Base-by-base conservation (phyloP, 2,888 invertebrate genomes). In the Spilarctia lutea region DNA sequence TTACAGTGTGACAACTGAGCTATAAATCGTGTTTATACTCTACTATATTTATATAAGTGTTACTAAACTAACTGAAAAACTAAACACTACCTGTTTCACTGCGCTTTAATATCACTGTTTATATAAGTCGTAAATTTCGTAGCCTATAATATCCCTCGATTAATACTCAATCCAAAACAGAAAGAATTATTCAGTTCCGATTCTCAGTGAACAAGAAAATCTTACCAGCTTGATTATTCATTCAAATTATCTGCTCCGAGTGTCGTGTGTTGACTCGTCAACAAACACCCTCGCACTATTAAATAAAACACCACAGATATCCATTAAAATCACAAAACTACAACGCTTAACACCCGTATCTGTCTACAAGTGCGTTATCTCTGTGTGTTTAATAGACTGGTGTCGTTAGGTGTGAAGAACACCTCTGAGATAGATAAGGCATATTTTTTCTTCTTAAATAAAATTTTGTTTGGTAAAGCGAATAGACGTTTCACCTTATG, bases 271-370 rank as follows among this genome's bases (percentile, higher is more conserved):
- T 13, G 3, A 60, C 60, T 27, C 27, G n/a, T 60, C 60, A 27
- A 30, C 30, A 63, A 52, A 30, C 60, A 63, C 60, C 60, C 27
- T 63, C 16, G 30, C 27, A 30, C 16, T 11, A 6, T 24, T 52
- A 52, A 52, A 52, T 52, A 52, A 35, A 35, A 65, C 33, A 65
- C 45, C 63, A 20, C n/a, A 65, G 63, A 56, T 56, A 71, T 71
- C 45, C 45, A n/a, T 71, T 45, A 42, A 71, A 71, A 56, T 30
- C 30, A 63, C 71, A 65, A 65, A 63, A 45, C 30, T 60, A 60
- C 69, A 65, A 65, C 71, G 33, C 45, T 71, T 71, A 42, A 71
- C 71, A 71, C 71, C 65, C 65, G 16, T 24, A 71, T 71, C 71
- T 65, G 65, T 71, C 48, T 42, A 33, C 71, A 71, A 27, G 33